Conservation (phyloP, 2,113 vertebrate species). For the Hypanus sabinus region DNA sequence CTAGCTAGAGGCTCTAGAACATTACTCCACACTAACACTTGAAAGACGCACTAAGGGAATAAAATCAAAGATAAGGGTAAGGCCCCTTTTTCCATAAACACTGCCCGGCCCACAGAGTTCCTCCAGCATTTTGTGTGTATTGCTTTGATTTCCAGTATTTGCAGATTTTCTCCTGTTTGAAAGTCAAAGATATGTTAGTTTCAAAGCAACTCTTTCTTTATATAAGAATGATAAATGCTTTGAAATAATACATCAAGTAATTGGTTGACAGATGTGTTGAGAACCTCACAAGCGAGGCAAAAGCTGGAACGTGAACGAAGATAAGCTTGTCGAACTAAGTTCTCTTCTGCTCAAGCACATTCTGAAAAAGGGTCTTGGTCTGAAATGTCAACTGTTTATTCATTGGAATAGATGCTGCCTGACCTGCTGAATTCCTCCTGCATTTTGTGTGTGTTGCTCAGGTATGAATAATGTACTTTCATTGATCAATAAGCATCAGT, state of each 20-base stretch:
- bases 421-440: too few species aligned
- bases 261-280: neutral
- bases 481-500: neutral
- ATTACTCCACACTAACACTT: neutral
- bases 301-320: neutral
- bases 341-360: neutral
- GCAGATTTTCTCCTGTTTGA: too few species aligned
- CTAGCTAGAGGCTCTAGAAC: neutral
- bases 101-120: too few species aligned
- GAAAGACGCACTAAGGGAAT: neutral
- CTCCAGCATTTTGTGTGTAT: too few species aligned
- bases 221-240: too few species aligned
- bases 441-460: too few species aligned
- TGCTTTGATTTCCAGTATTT: too few species aligned
- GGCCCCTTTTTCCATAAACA: too few species aligned
- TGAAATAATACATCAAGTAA: neutral
- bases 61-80: neutral
- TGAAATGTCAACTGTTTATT: too few species aligned
- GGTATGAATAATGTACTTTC: neutral
- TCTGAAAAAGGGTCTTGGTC: too few species aligned
- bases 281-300: neutral
- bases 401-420: too few species aligned
- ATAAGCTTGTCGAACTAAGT: neutral
- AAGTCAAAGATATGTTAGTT: neutral
- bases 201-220: neutral